Percentiles rank a stretch among this genome's conserved stretches.
Conservation (phyloP, 2,797 vertebrate genomes). For the Falco rusticolus region DNA sequence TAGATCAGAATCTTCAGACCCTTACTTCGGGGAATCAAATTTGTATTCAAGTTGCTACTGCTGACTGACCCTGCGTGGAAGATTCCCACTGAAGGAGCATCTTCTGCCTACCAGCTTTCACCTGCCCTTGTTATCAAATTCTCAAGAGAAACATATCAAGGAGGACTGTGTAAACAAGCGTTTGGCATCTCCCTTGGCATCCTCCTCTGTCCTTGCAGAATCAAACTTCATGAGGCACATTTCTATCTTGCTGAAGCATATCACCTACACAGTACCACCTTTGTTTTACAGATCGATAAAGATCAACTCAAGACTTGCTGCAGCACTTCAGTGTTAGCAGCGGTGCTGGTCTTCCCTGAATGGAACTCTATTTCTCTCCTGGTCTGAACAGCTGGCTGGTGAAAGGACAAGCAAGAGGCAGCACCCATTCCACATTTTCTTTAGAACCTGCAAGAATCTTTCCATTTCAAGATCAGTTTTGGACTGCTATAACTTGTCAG, state of each 20-base stretch:
- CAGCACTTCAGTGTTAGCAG: not conserved
- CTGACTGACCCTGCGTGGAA: not conserved
- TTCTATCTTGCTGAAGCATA: not conserved
- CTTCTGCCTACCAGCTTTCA: not conserved
- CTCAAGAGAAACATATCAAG: not conserved
- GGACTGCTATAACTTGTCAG: rapidly evolving
- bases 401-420: not conserved
- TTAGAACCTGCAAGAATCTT: not conserved
- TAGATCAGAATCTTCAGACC: not conserved
- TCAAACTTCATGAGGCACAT: not conserved
- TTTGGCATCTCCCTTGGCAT: not conserved
- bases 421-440: rapidly evolving
- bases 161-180: not conserved
- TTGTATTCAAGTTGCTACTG: not conserved
- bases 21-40: not conserved
- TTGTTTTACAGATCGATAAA: not conserved
- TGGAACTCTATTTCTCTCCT: not conserved
- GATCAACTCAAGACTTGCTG: not conserved
- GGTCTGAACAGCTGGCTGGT: not conserved
- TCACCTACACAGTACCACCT: not conserved
- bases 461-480: not conserved
- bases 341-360: not conserved
- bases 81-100: not conserved
- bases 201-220: not conserved
- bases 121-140: not conserved